Evolutionary conservation across 2,113 vertebrate genomes (phyloP).

Genomic region (Protobothrops flavoviridis): DNA sequence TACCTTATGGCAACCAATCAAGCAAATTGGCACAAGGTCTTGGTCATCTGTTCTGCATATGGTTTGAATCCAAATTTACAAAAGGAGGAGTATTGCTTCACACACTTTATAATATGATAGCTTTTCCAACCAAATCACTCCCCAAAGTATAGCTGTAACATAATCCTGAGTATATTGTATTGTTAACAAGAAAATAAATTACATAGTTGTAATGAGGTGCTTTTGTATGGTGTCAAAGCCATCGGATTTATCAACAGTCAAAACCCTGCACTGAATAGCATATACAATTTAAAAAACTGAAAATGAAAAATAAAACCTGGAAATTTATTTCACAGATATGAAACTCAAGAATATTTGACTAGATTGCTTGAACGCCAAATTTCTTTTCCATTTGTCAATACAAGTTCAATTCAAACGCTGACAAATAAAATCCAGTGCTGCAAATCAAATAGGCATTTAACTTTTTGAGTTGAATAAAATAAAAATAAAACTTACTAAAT

Average conservation of each 20-base stretch:
- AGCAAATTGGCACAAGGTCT: constrained; percentile 13
- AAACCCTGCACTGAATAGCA: neutral
- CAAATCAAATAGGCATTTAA: neutral
- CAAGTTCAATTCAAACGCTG: neutral
- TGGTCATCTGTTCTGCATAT: constrained; percentile 14
- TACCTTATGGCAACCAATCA: constrained; percentile 26
- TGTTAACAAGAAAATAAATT: neutral
- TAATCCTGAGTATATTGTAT: constrained; percentile 16
- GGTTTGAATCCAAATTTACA: constrained; percentile 43
- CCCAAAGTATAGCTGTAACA: constrained; percentile 18
- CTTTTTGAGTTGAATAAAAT: neutral
- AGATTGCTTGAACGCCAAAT: neutral
- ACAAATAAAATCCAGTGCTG: neutral
- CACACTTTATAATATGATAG: neutral
- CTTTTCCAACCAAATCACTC: neutral
- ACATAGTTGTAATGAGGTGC: neutral
- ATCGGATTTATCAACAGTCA: neutral
- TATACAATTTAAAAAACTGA: neutral
- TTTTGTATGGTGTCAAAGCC: neutral
- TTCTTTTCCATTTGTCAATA: neutral
- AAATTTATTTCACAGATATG: neutral
- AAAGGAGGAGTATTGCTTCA: constrained; percentile 5
- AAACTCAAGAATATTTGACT: neutral
- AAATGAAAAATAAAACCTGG: neutral
- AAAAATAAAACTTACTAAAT: neutral